These are phyloP conservation scores for Scopus umbretta DNA, from an alignment of 2,113 vertebrate genomes.

Conservation along the genomic window DNA sequence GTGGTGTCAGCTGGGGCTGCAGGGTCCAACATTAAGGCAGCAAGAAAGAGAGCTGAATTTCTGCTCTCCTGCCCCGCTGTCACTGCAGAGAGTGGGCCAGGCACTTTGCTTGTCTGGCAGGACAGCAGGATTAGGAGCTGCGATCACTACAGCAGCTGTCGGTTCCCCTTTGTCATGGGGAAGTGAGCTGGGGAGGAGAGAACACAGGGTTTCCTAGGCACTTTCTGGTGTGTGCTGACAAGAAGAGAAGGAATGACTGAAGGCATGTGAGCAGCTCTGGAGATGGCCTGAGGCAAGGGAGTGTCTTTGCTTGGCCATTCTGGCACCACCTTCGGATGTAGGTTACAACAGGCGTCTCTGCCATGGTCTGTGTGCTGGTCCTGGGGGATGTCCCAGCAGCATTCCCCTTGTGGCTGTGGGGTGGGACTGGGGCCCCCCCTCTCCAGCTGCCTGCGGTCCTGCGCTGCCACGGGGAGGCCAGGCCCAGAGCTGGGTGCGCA, in stretches of 20 bases:
- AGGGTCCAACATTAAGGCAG: neutral
- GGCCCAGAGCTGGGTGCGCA: neutral
- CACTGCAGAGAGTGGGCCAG: neutral
- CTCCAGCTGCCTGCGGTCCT: neutral
- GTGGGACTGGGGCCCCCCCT: neutral
- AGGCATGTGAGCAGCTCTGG: neutral
- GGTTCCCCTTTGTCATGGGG: neutral
- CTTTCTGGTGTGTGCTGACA: neutral
- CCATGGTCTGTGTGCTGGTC: neutral
- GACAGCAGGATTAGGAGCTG: neutral
- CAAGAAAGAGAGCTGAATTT: neutral
- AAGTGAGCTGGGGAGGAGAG: neutral
- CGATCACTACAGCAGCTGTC: neutral
- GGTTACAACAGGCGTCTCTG: neutral
- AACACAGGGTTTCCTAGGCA: neutral
- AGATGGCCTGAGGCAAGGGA: conserved; percentile 24
- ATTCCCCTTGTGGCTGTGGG: neutral
- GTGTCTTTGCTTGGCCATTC: conserved; percentile 1
- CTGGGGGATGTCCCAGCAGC: neutral
- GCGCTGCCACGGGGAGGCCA: neutral
- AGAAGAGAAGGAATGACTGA: neutral
- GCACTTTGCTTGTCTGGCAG: neutral
- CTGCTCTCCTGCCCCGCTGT: neutral
- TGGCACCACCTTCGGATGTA: neutral
- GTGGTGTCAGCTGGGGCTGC: rapidly evolving